phyloP scores from a whole-genome alignment of 2,888 invertebrate species.

The Aphidius colemani region DNA sequence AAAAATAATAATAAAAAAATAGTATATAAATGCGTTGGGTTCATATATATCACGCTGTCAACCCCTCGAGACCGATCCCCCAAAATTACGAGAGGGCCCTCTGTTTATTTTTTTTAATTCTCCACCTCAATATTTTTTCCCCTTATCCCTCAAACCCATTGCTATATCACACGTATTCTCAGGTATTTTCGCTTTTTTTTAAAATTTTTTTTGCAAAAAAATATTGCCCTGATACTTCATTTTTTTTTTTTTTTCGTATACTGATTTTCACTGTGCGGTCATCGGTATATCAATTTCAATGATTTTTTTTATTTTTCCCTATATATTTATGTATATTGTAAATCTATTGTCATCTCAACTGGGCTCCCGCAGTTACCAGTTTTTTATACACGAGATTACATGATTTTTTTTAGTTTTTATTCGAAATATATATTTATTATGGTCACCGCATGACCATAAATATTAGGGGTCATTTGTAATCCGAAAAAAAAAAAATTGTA shows the following conservation, averaged over 20 bases:
- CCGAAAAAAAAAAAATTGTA: no score
- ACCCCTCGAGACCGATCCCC: slow-evolving; percentile 45
- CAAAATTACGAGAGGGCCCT: slow-evolving; percentile 47
- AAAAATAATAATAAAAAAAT: slow-evolving; percentile 25
- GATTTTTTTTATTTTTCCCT: no score
- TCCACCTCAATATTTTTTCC: slow-evolving; percentile 16
- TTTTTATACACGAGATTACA: no score
- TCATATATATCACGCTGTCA: slow-evolving; percentile 48
- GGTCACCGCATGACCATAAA: no score
- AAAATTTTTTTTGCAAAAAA: background rate
- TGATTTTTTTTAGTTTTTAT: no score
- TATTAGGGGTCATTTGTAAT: no score
- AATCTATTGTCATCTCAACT: no score
- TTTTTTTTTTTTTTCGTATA: background rate
- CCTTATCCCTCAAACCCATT: background rate
- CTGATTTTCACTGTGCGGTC: no score
- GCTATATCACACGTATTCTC: slow-evolving; percentile 12
- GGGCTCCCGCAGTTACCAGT: no score
- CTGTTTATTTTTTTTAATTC: slow-evolving; percentile 51
- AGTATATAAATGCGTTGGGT: slow-evolving; percentile 23
- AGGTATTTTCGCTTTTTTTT: background rate
- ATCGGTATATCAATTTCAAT: no score
- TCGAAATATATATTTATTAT: no score
- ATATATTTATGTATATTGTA: no score
- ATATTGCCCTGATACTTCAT: background rate